A percentile compares a stretch with the other conserved stretches of the same genome.
These are phyloP conservation scores for Liodrosophila aerea DNA, from an alignment of 2,888 invertebrate species.

Conservation along the genomic window DNA sequence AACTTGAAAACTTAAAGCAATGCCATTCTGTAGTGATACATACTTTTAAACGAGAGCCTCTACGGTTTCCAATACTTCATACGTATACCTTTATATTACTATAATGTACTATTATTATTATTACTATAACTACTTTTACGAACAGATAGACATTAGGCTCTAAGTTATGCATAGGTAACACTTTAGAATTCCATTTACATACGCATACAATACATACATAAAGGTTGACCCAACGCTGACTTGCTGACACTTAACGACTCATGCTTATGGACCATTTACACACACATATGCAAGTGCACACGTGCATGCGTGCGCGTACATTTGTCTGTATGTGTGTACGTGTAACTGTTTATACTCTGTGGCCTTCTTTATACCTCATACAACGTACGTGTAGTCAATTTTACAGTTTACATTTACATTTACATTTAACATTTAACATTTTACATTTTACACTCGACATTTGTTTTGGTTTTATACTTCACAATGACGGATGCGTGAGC, in stretches of 20 bases:
- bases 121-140: slow-evolving; percentile 6
- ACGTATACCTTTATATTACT: slow-evolving; percentile 17
- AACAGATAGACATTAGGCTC: slow-evolving; percentile 40
- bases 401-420: slow-evolving; percentile 35
- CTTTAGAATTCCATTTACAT: slow-evolving; percentile 35
- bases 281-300: slow-evolving; percentile 38
- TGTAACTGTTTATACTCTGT: slow-evolving; percentile 74
- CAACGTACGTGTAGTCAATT: slow-evolving; percentile 77
- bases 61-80: slow-evolving; percentile 26
- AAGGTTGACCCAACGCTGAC: slow-evolving; percentile 43
- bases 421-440: slow-evolving; percentile 4
- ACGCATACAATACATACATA: background rate
- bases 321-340: slow-evolving; percentile 16
- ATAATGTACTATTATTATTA: slow-evolving; percentile 3
- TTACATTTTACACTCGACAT: slow-evolving; percentile 8
- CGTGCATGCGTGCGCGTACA: slow-evolving; percentile 1
- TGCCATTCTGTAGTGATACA: slow-evolving; percentile 81
- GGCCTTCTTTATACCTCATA: slow-evolving; percentile 80
- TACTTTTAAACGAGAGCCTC: slow-evolving; percentile 38
- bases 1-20: slow-evolving; percentile 76
- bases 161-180: slow-evolving; percentile 34
- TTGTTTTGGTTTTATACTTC: slow-evolving; percentile 28
- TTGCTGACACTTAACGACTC: slow-evolving; percentile 57
- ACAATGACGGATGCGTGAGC: slow-evolving; percentile 29
- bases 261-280: slow-evolving; percentile 69